Base-by-base conservation (phyloP, 2,797 vertebrate genomes). In the Pogoniulus pusillus region DNA sequence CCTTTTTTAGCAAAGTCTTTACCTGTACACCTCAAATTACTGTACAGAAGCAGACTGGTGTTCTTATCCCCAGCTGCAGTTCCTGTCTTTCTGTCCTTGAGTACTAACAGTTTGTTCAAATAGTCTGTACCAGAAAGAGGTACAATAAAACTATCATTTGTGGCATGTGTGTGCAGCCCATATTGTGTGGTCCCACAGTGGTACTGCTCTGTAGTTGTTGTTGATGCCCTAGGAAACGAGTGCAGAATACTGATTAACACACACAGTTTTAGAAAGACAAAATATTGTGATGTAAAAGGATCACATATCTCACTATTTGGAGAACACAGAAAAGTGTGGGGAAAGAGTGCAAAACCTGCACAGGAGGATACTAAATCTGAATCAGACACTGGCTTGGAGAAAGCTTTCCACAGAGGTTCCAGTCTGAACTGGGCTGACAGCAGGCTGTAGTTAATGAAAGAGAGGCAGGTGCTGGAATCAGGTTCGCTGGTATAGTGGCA, bases 71-170 rank as follows among this genome's bases (percentile, higher is more conserved):
- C 47, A 45, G 51, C 49, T 93, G 69, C 37, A 59, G 55, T n/a
- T 81, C 27, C 24, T 47, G 23, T 65, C 63, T 45, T 62, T 89
- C 41, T 69, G 79, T 59, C 35, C 68, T 74, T 34, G 47, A n/a
- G 8, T 35, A 37, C 54, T 79, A 65, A 34, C 11, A 76, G 64
- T 10, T 58, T 79, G 23, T 60, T 30, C 0, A 3, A 39, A 24
- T 75, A 80, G 15, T 9, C 27, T 51, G 37, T 41, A 29, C 71
- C 32, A 58, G 49, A 74, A 57, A 12, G 17, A 68, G 26, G n/a
- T 63, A n/a, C 55, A 43, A 17, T 37, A 23, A 55, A 58, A 17
- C 16, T 43, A 22, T 43, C 19, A 45, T 62, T 1, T 0, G 0
- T 47, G 49, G 23, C 26, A 2, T 15, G 32, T 23, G 8, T 10